A percentile compares a stretch with the other conserved stretches of the same genome.
These are phyloP conservation scores for Akabosia matsudoensis DNA, from an alignment of 1,140 invertebrate species.

Conservation along the genomic window DNA sequence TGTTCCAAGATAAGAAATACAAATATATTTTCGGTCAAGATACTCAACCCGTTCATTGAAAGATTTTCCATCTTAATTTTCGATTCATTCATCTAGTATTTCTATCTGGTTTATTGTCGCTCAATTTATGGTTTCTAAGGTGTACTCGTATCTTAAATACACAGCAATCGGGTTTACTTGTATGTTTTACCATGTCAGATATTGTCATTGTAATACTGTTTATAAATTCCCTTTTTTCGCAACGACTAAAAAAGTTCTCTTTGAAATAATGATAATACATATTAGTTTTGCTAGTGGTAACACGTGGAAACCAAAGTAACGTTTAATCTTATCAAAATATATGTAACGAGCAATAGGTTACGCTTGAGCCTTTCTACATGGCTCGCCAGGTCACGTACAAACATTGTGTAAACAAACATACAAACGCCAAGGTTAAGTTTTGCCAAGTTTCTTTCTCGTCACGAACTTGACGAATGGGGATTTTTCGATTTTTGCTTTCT, in stretches of 20 bases:
- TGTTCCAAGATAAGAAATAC: background rate
- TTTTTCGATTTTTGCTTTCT: no score
- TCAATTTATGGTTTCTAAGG: background rate
- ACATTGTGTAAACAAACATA: no score
- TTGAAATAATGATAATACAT: background rate
- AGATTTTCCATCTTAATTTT: background rate
- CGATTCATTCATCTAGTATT: background rate
- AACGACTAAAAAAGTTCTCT: no score
- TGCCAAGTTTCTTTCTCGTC: no score
- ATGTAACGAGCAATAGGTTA: no score
- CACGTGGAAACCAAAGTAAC: background rate
- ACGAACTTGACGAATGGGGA: no score
- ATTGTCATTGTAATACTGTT: background rate
- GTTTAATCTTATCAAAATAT: background rate
- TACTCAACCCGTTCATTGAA: conserved; percentile 3
- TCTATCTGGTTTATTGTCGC: background rate
- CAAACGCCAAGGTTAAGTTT: no score
- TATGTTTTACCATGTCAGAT: background rate
- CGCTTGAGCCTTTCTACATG: no score
- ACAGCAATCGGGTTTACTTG: background rate
- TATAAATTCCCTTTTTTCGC: background rate
- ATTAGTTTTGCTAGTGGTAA: no score
- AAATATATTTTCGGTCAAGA: no score
- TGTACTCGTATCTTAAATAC: background rate
- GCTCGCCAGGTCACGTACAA: no score